Base-by-base conservation (phyloP, 2,797 vertebrate species). In the Brachyalestes nurse region DNA sequence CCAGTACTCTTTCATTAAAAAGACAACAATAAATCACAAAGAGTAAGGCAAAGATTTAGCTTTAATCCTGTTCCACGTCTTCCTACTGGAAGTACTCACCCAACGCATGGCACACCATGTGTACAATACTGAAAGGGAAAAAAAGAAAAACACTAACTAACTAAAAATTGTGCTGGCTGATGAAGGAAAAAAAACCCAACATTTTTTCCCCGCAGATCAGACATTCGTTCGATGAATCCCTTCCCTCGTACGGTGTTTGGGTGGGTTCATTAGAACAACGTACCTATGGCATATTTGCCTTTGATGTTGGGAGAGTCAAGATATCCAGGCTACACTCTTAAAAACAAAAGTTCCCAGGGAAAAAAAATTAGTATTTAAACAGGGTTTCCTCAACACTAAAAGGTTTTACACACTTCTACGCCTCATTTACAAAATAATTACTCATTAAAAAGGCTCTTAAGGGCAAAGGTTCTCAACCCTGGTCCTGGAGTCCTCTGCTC, bases 51-150 rank as follows among this genome's bases (percentile, higher is more conserved):
- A 73, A 64, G 16, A 77, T 71, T 57, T 16, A 55, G 71, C 42
- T 64, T 78, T 64, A 19, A 71, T 79, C 40, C 51, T 45, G 45
- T 79, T 49, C 67, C 76, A 69, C 23, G n/a, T 21, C 75, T 64
- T 81, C 71, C 61, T 67, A 67, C 75, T 60, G 40, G 66, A 38
- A 64, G 57, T 62, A 57, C 78, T 57, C 45, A 47, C 71, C 77
- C 17, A 45, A 77, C 81, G 53, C 65, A 40, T 51, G 77, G 69
- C 75, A 80, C 71, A 75, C 45, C 28, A 14, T 64, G 42, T 70
- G 79, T 49, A 75, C 72, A 81, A 84, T 65, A 84, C 80, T 69
- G 67, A 83, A 64, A 76, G 57, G 61, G 12, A 8, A 53, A 38
- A 51, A 23, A 53, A 67, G 7, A 47, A 69, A 75, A 64, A 19